Base-by-base conservation (phyloP, 2,888 invertebrate species). In the Rhyacophila evoluta region DNA sequence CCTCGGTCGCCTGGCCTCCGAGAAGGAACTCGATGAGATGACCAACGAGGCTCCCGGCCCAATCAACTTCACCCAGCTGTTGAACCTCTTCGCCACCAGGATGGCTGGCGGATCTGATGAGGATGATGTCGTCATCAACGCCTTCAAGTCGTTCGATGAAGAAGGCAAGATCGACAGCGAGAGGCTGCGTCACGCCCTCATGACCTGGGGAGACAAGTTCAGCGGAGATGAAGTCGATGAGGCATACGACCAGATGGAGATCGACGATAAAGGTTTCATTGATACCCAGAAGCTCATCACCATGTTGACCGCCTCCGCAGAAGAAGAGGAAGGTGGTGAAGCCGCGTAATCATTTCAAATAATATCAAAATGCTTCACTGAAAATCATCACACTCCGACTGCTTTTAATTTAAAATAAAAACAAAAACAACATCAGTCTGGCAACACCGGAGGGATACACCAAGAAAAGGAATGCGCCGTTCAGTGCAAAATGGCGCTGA, bases 141-240 rank as follows among this genome's bases (percentile, higher is more conserved):
- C 97, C 87, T 97, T 97, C 93, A 95, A 94, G 90, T 94, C 95
- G 87, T 97, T 97, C 91, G 97, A 97, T 88, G 93, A 94, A 83
- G 93, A 94, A 83, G 97, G 97, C 88, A 93, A 92, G 90, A 96
- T 97, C 89, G 95, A 96, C 91, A 94, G 95, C 85, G 96, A 96
- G 87, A 94, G 92, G 92, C 93, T 97, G 90, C 94, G 96, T 89
- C 95, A 95, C 89, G 95, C 96, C 84, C 92, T 97, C 87, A 94
- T 95, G 94, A 95, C 95, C 90, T 97, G 94, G 93, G 97, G 97
- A 84, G 97, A 97, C 87, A 97, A 96, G 91, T 97, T 97, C 93
- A 90, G 93, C 87, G 91, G 92, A 85, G 94, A 95, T 87, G 97
- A 97, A 88, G 95, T 95, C 85, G 95, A 97, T 88, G 97, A 97